A percentile compares a stretch with the other conserved stretches of the same genome.
Evolutionary conservation across 2,113 vertebrate genomes (phyloP).

Genomic region (Echinops telfairi): DNA sequence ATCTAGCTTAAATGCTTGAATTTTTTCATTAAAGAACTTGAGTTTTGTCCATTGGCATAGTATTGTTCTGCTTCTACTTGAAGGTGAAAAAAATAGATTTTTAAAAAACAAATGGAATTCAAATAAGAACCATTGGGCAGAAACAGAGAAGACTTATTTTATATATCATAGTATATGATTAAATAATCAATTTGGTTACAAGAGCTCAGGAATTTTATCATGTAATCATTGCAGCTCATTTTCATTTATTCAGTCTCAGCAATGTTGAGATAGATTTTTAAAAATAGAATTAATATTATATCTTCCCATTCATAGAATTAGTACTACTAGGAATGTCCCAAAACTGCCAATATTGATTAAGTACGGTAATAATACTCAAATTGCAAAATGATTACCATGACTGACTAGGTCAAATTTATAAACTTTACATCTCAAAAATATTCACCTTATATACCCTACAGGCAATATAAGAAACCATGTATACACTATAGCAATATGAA

Average conservation of each 20-base stretch:
- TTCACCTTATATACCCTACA: not conserved
- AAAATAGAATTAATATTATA: not conserved
- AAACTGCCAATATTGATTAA: not conserved
- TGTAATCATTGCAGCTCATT: constrained; percentile 14
- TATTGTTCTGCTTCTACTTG: too few species aligned
- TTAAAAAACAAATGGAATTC: too few species aligned
- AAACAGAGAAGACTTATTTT: too few species aligned
- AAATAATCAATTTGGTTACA: not conserved
- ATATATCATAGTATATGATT: not conserved
- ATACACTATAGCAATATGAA: not conserved
- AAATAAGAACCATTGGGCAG: too few species aligned
- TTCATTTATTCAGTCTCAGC: not conserved
- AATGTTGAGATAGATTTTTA: not conserved
- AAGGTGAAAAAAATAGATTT: too few species aligned
- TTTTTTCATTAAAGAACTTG: too few species aligned
- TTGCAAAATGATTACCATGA: not conserved
- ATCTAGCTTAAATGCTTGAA: too few species aligned
- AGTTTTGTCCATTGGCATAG: too few species aligned
- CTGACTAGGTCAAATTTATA: not conserved
- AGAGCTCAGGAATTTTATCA: not conserved
- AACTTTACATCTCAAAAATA: not conserved
- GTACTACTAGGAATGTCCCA: not conserved
- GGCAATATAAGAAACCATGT: not conserved
- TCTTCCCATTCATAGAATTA: not conserved
- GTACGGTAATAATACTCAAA: not conserved